Evolutionary conservation across 2,888 invertebrate species (phyloP), one percentile per base, ranked within the genome.

Genomic region (Disparrhopalites patrizii): DNA sequence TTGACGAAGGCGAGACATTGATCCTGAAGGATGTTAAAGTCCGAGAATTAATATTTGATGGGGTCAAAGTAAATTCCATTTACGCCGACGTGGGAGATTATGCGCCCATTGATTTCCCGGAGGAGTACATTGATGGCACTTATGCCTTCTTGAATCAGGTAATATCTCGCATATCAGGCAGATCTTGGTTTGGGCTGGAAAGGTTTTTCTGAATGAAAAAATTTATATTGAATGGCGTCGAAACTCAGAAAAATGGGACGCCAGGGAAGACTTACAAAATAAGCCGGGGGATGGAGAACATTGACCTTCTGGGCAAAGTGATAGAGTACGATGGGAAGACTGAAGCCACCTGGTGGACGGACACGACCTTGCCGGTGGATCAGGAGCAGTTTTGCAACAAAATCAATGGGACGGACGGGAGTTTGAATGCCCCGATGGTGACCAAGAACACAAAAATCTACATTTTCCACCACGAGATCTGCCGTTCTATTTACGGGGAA

Each of bases 361-460:
- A 18, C 3, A 50, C 63, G 10, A 50, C 66, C 8, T n/a, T n/a
- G n/a, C n/a, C n/a, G n/a, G n/a, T n/a, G n/a, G n/a, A n/a, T n/a
- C n/a, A n/a, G n/a, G n/a, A n/a, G n/a, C n/a, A n/a, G n/a, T n/a
- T n/a, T n/a, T 72, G 70, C 57, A 64, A 66, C 28, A 58, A 27
- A 36, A 65, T 69, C 20, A 67, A 67, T 55, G 69, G 69, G 1
- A 52, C 64, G 3, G 63, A 66, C 18, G 57, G 57, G 3, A 55
- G 58, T 31, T 66, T 70, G 63, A 69, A 70, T 31, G 68, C 73
- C 7, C 73, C 73, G 20, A 69, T 71, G 47, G 27, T 73, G 1
- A 52, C 67, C 25, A 68, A 69, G 43, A 58, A 62, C 15, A 51
- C 58, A 2, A 50, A 60, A 18, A 38, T 73, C 13, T 56, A 62